A percentile compares a stretch with the other conserved stretches of the same genome.
phyloP scores from a whole-genome alignment of 2,888 invertebrate genomes.

The Leptogaster cylindrica region DNA sequence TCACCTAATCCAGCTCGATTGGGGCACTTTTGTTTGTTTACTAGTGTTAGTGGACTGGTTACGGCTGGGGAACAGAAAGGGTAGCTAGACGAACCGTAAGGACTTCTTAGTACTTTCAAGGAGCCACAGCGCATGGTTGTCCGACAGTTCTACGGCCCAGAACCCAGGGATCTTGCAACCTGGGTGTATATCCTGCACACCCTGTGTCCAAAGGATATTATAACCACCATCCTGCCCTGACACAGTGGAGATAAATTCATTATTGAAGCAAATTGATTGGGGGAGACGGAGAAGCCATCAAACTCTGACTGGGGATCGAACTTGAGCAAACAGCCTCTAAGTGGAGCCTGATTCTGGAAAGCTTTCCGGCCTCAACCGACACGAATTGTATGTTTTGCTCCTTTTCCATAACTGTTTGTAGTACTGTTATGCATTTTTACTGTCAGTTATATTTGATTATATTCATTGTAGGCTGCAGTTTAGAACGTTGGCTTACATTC shows the following conservation, averaged over 20 bases:
- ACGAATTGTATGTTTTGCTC: neutral
- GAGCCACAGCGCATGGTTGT: conserved; percentile 6
- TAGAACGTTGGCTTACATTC: too few species aligned
- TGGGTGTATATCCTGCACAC: too few species aligned
- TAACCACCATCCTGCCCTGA: conserved; percentile 4
- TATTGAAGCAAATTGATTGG: conserved; percentile 38
- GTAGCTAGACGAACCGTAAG: neutral
- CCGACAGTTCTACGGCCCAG: too few species aligned
- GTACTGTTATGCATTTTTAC: neutral
- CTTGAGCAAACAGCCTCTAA: conserved; percentile 31
- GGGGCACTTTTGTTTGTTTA: too few species aligned
- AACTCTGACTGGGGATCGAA: conserved; percentile 26
- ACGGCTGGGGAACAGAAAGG: conserved; percentile 1
- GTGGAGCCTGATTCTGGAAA: conserved; percentile 3
- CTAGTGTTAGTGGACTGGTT: too few species aligned
- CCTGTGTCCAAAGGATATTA: neutral
- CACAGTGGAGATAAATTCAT: conserved; percentile 35
- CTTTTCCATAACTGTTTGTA: neutral
- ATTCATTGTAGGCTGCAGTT: too few species aligned
- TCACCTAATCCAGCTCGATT: too few species aligned
- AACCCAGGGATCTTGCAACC: too few species aligned
- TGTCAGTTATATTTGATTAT: too few species aligned
- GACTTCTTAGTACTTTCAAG: neutral
- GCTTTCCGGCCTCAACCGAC: neutral
- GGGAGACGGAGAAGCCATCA: conserved; percentile 27